Percentiles rank a stretch among this genome's conserved stretches.
These are phyloP conservation scores for Drosophila kurseongensis DNA, from an alignment of 1,140 invertebrate species.

Conservation along the genomic window DNA sequence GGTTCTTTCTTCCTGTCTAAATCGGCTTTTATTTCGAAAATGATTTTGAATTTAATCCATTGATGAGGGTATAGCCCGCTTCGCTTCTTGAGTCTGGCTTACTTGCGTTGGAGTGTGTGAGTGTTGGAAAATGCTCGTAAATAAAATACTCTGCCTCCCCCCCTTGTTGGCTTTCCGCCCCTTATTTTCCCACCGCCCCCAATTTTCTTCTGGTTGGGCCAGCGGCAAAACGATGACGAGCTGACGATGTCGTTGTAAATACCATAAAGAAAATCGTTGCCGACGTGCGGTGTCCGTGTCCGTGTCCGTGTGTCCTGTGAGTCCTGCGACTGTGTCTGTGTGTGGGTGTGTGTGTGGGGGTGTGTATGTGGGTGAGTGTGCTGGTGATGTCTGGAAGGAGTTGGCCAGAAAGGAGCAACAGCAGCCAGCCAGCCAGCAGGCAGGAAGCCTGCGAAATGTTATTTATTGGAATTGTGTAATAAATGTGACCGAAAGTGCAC, in stretches of 20 bases:
- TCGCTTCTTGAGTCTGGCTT: neutral
- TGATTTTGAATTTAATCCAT: too few relatives aligned
- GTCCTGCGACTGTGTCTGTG: neutral
- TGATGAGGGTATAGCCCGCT: neutral
- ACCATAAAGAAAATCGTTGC: constrained; percentile 77
- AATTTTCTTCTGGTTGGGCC: constrained; percentile 47
- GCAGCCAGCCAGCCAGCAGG: constrained; percentile 35
- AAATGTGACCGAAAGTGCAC: constrained; percentile 78
- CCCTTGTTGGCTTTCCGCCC: neutral
- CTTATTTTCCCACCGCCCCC: neutral
- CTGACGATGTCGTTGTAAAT: constrained; percentile 79
- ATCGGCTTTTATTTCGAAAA: neutral
- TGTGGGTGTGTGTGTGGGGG: constrained; percentile 2
- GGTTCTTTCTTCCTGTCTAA: too few relatives aligned
- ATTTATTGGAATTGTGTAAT: constrained; percentile 81
- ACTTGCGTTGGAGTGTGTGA: constrained; percentile 5
- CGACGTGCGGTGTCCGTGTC: constrained; percentile 43
- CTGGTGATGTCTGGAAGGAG: constrained; percentile 5
- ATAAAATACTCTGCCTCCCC: constrained; percentile 26
- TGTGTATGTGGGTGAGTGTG: neutral
- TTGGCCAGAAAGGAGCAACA: constrained; percentile 31
- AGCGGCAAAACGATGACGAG: constrained; percentile 71
- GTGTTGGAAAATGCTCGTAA: constrained; percentile 36
- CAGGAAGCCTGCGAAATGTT: constrained; percentile 72
- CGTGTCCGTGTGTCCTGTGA: constrained; percentile 4